Base-by-base conservation (phyloP, 2,797 vertebrate species). In the Channallabes apus region DNA sequence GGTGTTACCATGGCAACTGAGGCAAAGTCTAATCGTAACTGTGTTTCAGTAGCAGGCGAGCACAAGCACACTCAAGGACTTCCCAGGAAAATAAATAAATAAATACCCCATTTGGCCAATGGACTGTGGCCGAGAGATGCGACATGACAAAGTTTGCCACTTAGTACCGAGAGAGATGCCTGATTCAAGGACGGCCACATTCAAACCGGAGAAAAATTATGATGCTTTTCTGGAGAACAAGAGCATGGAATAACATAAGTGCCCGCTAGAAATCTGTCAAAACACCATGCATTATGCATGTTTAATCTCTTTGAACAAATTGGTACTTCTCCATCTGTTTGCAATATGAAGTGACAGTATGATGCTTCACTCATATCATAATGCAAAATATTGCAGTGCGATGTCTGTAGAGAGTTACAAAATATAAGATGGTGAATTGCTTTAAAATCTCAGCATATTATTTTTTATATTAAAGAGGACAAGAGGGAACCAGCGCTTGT, bases 1-100 rank as follows among this genome's bases (percentile, higher is more conserved):
- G 82, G 88, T 86, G 90, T 81, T 84, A 79, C 92, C 93, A 94
- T 94, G 93, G 91, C 91, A 93, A 94, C 91, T 41, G 80, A 84
- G 88, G 80, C 88, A 84, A 91, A 92, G 92, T 90, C 89, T 91
- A 91, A 87, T 91, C 91, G 86, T 89, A 92, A 93, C 92, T 88
- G 88, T 84, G 86, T 91, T 92, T 87, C 87, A 91, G 89, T 89
- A 79, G 81, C 85, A 89, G 85, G 90, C 81, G 89, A 89, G 92
- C 89, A 87, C 86, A 88, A 86, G 88, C 41, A 86, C 85, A 88
- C 90, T 92, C 90, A 91, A 93, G 92, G 93, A 92, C 91, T 79
- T 62, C 20, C 54, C 4, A 22, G 58, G 27, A 9, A 87, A 91
- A 88, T 5, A 27, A 41, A 46, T 64, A 18, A 65, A 29, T 46